Evolutionary conservation across 2,113 vertebrate species (phyloP).

Genomic region (Oenanthe melanoleuca): DNA sequence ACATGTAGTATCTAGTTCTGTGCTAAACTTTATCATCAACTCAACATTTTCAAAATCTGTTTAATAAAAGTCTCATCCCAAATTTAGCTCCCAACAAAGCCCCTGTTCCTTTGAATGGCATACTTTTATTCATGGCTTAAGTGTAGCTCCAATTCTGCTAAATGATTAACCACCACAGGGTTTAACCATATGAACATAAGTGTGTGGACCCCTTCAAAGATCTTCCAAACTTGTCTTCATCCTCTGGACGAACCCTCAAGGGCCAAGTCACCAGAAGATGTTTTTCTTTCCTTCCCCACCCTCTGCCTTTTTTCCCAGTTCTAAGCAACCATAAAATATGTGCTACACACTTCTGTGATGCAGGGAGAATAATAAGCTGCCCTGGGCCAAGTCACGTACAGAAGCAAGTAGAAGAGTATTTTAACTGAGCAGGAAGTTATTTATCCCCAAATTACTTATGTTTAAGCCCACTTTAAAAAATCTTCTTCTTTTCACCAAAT

Average conservation of each 20-base stretch:
- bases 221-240: neutral
- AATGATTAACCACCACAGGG: neutral
- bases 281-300: constrained; percentile 24
- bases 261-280: neutral
- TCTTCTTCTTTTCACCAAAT: constrained; percentile 2
- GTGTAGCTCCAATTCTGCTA: neutral
- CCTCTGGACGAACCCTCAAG: neutral
- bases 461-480: neutral
- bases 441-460: constrained; percentile 20
- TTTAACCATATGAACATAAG: neutral
- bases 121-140: neutral
- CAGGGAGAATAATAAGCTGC: constrained; percentile 21
- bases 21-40: neutral
- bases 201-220: neutral
- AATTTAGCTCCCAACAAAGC: neutral
- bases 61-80: neutral
- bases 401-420: constrained; percentile 38
- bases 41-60: neutral
- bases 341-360: constrained; percentile 32
- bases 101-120: neutral
- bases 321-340: constrained; percentile 33
- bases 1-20: neutral
- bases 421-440: constrained; percentile 34
- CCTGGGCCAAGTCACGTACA: constrained; percentile 48
- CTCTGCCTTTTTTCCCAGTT: constrained; percentile 17